These are phyloP conservation scores for Amiota communis DNA, from an alignment of 2,888 invertebrate genomes.

Conservation along the genomic window DNA sequence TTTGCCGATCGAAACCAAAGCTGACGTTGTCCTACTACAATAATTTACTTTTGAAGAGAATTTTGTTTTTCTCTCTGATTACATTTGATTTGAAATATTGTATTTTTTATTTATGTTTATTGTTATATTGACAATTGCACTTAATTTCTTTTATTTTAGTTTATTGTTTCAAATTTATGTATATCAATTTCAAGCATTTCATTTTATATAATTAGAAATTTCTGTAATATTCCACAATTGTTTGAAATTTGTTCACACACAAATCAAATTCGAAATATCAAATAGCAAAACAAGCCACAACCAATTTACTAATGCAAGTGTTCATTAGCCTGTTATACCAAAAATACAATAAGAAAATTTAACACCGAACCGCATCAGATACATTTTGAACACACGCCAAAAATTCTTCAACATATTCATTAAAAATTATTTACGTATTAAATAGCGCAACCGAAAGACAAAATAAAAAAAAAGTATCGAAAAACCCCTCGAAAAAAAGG, in stretches of 20 bases:
- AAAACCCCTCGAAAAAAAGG: conserved; percentile 4
- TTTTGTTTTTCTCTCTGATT: conserved; percentile 12
- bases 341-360: too few species aligned
- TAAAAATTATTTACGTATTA: conserved; percentile 64
- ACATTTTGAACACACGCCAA: not conserved
- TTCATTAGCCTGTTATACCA: too few species aligned
- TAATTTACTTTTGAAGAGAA: conserved; percentile 26
- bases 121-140: conserved; percentile 56
- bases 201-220: not conserved
- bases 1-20: conserved; percentile 51
- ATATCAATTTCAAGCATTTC: not conserved
- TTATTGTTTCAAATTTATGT: not conserved
- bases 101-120: conserved; percentile 25
- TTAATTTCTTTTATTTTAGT: conserved; percentile 41
- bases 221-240: too few species aligned
- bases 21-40: conserved; percentile 49
- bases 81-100: not conserved
- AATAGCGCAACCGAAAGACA: conserved; percentile 48
- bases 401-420: conserved; percentile 60
- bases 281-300: too few species aligned
- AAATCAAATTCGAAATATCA: too few species aligned
- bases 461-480: conserved; percentile 31
- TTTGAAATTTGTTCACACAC: too few species aligned
- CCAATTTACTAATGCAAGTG: too few species aligned
- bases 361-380: too few species aligned